Evolutionary conservation across 2,113 vertebrate species (phyloP).

Genomic region (Colius striatus): DNA sequence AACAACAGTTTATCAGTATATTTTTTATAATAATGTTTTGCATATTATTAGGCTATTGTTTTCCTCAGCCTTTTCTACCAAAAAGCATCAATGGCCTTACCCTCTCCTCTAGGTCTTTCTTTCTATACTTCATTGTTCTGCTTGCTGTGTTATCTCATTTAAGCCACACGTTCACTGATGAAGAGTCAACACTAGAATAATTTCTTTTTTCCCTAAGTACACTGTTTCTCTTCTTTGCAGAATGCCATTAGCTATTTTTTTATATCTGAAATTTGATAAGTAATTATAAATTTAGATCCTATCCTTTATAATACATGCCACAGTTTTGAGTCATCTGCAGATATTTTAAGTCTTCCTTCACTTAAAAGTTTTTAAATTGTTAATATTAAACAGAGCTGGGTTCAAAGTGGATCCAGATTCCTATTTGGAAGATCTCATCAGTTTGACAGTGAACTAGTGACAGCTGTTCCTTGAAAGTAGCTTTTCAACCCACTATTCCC

Average conservation of each 20-base stretch:
- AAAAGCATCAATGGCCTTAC: not conserved
- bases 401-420: not conserved
- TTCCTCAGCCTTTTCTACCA: not conserved
- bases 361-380: not conserved
- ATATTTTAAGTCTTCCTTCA: not conserved
- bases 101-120: not conserved
- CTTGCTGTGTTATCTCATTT: not conserved
- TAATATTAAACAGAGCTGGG: not conserved
- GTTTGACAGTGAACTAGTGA: not conserved
- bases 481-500: not conserved
- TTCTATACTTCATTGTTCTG: not conserved
- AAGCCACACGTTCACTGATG: not conserved
- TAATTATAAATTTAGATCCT: not conserved
- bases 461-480: not conserved
- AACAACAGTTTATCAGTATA: not conserved
- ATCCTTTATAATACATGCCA: not conserved
- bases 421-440: not conserved
- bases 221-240: not conserved
- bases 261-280: not conserved
- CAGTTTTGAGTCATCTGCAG: not conserved
- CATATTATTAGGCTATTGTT: not conserved
- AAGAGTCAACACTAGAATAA: not conserved
- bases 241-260: not conserved
- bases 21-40: not conserved
- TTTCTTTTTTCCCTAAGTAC: not conserved